Conservation (phyloP, 2,888 invertebrate genomes). For the Cataglyphis cursor region DNA sequence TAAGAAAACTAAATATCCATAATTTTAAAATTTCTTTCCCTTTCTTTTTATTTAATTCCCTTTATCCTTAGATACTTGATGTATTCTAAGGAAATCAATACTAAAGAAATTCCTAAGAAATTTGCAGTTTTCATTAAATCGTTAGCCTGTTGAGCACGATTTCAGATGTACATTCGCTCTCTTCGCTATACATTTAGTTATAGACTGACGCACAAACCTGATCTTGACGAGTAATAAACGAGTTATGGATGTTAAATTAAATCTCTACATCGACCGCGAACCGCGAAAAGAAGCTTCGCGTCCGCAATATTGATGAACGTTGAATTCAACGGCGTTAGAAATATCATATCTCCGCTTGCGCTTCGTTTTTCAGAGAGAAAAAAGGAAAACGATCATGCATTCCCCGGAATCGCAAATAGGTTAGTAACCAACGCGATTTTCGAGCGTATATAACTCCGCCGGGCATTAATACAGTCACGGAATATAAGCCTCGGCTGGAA, state of each 20-base stretch:
- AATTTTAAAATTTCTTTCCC: too few species aligned
- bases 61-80: neutral
- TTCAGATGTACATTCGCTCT: neutral
- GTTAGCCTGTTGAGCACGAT: neutral
- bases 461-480: slow-evolving; percentile 75
- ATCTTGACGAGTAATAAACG: neutral
- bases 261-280: neutral
- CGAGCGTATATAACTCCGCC: slow-evolving; percentile 13
- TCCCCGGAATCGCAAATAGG: slow-evolving; percentile 68
- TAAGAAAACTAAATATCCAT: too few species aligned
- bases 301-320: neutral
- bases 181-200: neutral
- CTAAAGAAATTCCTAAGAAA: neutral
- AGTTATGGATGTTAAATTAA: neutral
- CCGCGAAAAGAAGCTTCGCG: neutral
- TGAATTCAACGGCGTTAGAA: neutral
- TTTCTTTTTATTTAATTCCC: neutral
- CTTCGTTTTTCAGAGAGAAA: slow-evolving; percentile 29
- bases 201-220: neutral
- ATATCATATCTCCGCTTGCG: slow-evolving; percentile 27
- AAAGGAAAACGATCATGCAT: slow-evolving; percentile 56
- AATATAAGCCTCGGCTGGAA: slow-evolving; percentile 80
- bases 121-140: neutral
- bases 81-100: neutral
- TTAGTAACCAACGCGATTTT: slow-evolving; percentile 61